phyloP scores from a whole-genome alignment of 2,888 invertebrate genomes.

The Poecilobothrus nobilitatus region DNA sequence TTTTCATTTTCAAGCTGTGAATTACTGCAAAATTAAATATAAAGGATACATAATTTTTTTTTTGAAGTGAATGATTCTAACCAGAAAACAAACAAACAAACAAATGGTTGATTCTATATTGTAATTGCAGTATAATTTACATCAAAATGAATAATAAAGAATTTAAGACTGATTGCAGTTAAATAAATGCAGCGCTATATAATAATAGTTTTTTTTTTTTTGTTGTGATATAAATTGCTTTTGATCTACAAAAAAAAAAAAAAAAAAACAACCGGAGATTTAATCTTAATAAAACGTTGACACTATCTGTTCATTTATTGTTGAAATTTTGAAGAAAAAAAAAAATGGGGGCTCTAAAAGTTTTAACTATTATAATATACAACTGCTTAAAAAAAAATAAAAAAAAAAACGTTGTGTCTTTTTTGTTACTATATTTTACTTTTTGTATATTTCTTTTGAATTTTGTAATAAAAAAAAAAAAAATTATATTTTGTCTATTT shows the following conservation, averaged over 20 bases:
- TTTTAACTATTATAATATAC: not conserved
- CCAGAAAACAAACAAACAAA: too few species aligned
- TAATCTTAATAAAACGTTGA: slow-evolving; percentile 6
- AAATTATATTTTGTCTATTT: not conserved
- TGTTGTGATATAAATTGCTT: not conserved
- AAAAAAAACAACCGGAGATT: not conserved
- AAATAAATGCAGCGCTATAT: too few species aligned
- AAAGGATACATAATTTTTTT: too few species aligned
- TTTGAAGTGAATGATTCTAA: too few species aligned
- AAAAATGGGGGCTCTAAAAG: too few species aligned
- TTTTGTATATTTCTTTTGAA: not conserved
- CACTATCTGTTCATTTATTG: not conserved
- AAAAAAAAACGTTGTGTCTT: too few species aligned
- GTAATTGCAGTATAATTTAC: not conserved
- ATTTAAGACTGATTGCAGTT: too few species aligned
- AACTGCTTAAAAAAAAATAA: not conserved
- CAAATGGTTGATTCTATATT: not conserved
- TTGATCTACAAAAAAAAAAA: not conserved
- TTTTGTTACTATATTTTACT: not conserved
- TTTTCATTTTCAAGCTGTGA: too few species aligned
- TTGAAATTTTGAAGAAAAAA: not conserved
- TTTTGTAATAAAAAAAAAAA: not conserved
- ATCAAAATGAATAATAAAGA: too few species aligned
- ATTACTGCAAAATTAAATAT: too few species aligned
- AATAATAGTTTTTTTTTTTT: too few species aligned